Conservation (phyloP, 1,140 invertebrate genomes). For the Drosophila santomea region DNA sequence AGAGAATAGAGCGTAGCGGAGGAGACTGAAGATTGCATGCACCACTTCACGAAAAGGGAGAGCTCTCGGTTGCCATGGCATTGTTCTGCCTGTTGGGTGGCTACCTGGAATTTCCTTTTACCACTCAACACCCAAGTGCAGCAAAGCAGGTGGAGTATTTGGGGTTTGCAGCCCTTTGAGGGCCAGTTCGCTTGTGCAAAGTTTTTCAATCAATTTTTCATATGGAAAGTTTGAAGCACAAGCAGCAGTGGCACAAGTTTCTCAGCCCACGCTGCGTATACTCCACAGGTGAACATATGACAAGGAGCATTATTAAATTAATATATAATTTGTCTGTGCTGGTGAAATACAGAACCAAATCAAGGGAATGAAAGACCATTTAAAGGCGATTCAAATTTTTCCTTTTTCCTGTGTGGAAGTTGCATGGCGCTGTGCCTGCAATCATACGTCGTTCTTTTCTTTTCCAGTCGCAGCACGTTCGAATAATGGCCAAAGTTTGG, state of each 20-base stretch:
- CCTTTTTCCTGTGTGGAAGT: neutral
- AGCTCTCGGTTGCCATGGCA: constrained; percentile 25
- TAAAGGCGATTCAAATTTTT: too few species aligned
- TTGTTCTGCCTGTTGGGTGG: constrained; percentile 11
- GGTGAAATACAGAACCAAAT: neutral
- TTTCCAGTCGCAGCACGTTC: constrained; percentile 51
- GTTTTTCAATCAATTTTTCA: constrained; percentile 75
- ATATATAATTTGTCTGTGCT: neutral
- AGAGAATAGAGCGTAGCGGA: neutral
- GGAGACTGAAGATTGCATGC: constrained; percentile 12
- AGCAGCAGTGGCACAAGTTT: constrained; percentile 27
- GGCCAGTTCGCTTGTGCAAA: constrained; percentile 26
- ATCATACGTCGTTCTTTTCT: constrained; percentile 2
- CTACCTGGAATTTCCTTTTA: constrained; percentile 27
- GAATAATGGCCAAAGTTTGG: constrained; percentile 58
- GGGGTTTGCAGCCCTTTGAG: constrained; percentile 25
- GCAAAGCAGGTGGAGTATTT: neutral
- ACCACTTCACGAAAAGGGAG: constrained; percentile 24
- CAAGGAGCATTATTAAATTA: neutral
- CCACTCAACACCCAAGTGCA: constrained; percentile 10
- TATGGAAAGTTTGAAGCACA: constrained; percentile 58
- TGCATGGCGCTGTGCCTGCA: constrained; percentile 15
- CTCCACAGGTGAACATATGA: constrained; percentile 42
- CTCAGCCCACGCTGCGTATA: constrained; percentile 33
- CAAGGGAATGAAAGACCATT: neutral